phyloP scores from a whole-genome alignment of 1,140 invertebrate species.

The Dendrolimus punctatus region DNA sequence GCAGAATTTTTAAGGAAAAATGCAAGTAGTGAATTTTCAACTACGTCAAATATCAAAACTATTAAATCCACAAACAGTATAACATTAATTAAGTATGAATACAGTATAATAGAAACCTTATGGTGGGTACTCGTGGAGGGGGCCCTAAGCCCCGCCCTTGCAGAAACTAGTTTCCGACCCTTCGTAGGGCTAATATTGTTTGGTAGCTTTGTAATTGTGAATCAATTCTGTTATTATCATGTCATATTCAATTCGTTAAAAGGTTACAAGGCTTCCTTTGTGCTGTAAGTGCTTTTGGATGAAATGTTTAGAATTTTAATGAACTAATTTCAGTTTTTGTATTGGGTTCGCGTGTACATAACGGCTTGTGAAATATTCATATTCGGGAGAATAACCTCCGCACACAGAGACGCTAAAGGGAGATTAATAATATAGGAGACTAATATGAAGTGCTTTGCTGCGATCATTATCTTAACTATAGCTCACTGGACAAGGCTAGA shows the following conservation, averaged over 20 bases:
- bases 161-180: conserved; percentile 8
- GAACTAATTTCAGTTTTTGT: too few relatives aligned
- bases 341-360: too few relatives aligned
- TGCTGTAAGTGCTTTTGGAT: conserved; percentile 45
- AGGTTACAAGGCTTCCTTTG: conserved; percentile 1
- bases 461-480: too few relatives aligned
- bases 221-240: conserved; percentile 64
- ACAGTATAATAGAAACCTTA: conserved; percentile 59
- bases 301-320: conserved; percentile 11
- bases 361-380: too few relatives aligned
- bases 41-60: conserved; percentile 6
- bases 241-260: conserved; percentile 57
- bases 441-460: too few relatives aligned
- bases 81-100: conserved; percentile 68
- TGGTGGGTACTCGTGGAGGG: conserved; percentile 47
- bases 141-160: conserved; percentile 1
- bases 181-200: conserved; percentile 41
- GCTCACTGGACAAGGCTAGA: too few relatives aligned
- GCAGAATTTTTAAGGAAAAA: background rate
- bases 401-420: too few relatives aligned
- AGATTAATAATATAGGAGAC: too few relatives aligned
- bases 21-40: background rate
- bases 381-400: too few relatives aligned
- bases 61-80: conserved; percentile 12
- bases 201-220: conserved; percentile 53